Evolutionary conservation across 2,888 invertebrate species (phyloP).

Genomic region (Synanthedon tipuliformis): DNA sequence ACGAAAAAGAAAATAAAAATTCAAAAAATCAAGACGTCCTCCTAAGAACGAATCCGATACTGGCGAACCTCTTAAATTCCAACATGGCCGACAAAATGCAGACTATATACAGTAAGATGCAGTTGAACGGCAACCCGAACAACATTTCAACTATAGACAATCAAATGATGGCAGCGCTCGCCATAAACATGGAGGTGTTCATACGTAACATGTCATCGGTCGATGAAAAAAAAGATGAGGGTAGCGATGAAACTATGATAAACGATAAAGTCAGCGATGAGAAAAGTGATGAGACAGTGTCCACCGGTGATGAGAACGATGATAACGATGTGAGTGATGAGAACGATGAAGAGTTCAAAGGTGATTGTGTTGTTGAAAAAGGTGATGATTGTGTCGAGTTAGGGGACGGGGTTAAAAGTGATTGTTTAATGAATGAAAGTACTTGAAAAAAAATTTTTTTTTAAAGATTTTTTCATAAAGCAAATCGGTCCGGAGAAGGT

Average conservation of each 20-base stretch:
- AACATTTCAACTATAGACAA: conserved; percentile 33
- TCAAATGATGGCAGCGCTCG: conserved; percentile 40
- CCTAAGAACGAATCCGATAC: conserved; percentile 42
- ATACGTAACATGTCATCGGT: conserved; percentile 28
- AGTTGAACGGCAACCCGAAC: conserved; percentile 13
- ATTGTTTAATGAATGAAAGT: too few relatives aligned
- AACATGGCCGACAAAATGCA: background rate
- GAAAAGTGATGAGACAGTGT: too few relatives aligned
- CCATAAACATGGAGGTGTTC: conserved; percentile 44
- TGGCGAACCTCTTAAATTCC: conserved; percentile 37
- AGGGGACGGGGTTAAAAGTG: too few relatives aligned
- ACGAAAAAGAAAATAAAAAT: conserved; percentile 37
- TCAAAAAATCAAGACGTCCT: conserved; percentile 29
- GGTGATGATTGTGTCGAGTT: too few relatives aligned
- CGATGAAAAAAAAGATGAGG: background rate
- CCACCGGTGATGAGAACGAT: background rate
- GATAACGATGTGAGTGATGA: conserved; percentile 16
- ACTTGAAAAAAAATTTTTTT: too few relatives aligned
- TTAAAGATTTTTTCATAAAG: too few relatives aligned
- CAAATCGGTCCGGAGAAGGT: too few relatives aligned
- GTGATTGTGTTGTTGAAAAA: too few relatives aligned
- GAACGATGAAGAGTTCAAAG: too few relatives aligned
- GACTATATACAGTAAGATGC: conserved; percentile 6
- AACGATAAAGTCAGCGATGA: background rate
- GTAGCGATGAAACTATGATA: background rate